Conservation (phyloP, 2,113 vertebrate genomes). For the Vombatus ursinus region DNA sequence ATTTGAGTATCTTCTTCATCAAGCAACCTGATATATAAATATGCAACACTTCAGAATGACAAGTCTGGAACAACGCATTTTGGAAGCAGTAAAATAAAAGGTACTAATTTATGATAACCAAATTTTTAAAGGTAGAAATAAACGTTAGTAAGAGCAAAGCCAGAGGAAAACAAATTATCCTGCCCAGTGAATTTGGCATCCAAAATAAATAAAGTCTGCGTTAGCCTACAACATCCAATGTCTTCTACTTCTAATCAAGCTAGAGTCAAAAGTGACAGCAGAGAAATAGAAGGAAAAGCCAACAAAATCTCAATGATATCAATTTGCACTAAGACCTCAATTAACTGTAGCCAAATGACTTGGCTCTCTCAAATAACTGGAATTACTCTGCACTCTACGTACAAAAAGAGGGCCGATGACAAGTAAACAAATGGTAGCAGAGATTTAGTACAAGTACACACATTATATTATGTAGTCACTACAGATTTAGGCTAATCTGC, state of each 20-base stretch:
- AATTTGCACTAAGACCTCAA: not conserved
- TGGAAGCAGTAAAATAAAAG: not conserved
- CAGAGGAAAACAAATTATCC: not conserved
- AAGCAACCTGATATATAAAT: not conserved
- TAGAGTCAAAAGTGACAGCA: constrained; percentile 11
- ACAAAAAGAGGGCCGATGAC: not conserved
- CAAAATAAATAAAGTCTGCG: not conserved
- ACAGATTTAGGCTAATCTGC: constrained; percentile 18
- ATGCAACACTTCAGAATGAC: not conserved
- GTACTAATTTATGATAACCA: not conserved
- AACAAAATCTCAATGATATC: constrained; percentile 21
- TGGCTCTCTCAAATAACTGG: constrained; percentile 1
- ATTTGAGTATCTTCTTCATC: not conserved
- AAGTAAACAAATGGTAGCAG: not conserved
- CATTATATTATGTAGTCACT: not conserved
- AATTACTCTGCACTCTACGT: not conserved
- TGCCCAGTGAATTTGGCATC: not conserved
- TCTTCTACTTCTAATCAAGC: not conserved
- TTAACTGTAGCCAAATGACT: constrained; percentile 18
- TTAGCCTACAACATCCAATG: not conserved
- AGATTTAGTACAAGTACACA: not conserved
- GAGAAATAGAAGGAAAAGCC: not conserved
- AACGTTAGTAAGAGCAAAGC: not conserved
- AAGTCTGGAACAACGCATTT: not conserved
- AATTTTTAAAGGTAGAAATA: not conserved